Base-by-base conservation (phyloP, 2,888 invertebrate species). In the Protonemura montana region DNA sequence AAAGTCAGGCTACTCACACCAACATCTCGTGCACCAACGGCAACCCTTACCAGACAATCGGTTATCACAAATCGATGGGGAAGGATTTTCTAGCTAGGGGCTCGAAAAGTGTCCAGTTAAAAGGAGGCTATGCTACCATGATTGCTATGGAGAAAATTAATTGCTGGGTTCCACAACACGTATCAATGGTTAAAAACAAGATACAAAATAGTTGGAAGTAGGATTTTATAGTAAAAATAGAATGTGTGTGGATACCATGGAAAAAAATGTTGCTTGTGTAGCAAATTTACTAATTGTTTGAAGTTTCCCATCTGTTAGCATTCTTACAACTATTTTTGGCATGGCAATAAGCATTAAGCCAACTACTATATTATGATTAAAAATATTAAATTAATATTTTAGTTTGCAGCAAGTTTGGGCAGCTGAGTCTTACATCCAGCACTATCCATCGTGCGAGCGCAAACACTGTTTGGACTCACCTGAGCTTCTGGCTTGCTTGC, bases 401-500 rank as follows among this genome's bases (percentile, higher is more conserved):
- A 27, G 29, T 78, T 78, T 78, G 78, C 27, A 25, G n/a, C 29
- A 25, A 28, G 29, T 25, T 78, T 10, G 25, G n/a, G 77, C 26
- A 25, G 77, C 5, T 26, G 2, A 28, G 6, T 28, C 25, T 26
- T 13, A 28, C 77, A 59, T 59, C 59, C 21, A 59, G n/a, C 3
- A 29, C 29, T 78, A 21, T 78, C 77, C n/a, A 27, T 78, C 27
- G 29, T 10, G 27, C 3, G 3, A 59, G 21, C 6, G 59, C 21
- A 59, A 77, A 76, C 85, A n/a, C 41, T 28, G 26, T 29, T 85
- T 59, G n/a, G 80, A 90, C 90, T 91, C 90, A 93, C 93, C 92
- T 92, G 88, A 93, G 91, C 91, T 92, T 90, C 87, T 91, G 90
- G 88, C 91, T 91, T 87, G 90, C 90, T 76, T 88, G 87, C 29